Evolutionary conservation across 2,797 vertebrate genomes (phyloP).

Genomic region (Echiichthys vipera): DNA sequence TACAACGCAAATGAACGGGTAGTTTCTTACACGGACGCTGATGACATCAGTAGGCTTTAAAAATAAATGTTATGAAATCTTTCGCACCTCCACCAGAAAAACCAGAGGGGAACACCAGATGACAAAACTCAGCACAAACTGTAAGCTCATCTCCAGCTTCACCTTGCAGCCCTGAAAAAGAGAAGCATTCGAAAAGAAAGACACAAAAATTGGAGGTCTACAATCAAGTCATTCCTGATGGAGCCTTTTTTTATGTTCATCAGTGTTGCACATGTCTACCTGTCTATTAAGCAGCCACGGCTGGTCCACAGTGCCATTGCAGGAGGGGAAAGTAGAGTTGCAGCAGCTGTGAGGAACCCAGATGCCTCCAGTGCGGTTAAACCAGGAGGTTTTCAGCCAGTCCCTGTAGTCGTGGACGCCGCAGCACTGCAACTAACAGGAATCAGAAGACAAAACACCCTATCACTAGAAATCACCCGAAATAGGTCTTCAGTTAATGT

Average conservation of each 20-base stretch:
- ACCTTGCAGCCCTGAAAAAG: constrained; percentile 73
- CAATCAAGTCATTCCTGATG: not conserved
- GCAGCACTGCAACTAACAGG: constrained; percentile 74
- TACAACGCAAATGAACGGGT: too few relatives aligned
- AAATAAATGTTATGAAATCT: not conserved
- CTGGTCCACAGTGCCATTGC: constrained; percentile 57
- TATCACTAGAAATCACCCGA: not conserved
- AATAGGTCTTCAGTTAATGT: not conserved
- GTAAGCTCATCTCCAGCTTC: constrained; percentile 57
- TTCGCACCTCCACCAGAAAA: constrained; percentile 66
- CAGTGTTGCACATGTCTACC: constrained; percentile 38
- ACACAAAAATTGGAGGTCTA: not conserved
- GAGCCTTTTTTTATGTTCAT: not conserved
- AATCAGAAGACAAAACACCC: not conserved
- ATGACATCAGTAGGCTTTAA: too few relatives aligned
- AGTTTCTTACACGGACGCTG: too few relatives aligned
- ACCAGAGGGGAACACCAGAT: constrained; percentile 47
- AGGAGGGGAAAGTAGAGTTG: constrained; percentile 61
- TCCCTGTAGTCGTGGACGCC: constrained; percentile 75
- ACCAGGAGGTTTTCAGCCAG: constrained; percentile 77
- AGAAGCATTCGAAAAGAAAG: not conserved
- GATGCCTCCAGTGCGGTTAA: constrained; percentile 53
- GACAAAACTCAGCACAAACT: constrained; percentile 57
- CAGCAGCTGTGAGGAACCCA: constrained; percentile 78
- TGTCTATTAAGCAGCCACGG: constrained; percentile 62